Base-by-base conservation (phyloP, 2,113 vertebrate genomes). In the Willisornis vidua region DNA sequence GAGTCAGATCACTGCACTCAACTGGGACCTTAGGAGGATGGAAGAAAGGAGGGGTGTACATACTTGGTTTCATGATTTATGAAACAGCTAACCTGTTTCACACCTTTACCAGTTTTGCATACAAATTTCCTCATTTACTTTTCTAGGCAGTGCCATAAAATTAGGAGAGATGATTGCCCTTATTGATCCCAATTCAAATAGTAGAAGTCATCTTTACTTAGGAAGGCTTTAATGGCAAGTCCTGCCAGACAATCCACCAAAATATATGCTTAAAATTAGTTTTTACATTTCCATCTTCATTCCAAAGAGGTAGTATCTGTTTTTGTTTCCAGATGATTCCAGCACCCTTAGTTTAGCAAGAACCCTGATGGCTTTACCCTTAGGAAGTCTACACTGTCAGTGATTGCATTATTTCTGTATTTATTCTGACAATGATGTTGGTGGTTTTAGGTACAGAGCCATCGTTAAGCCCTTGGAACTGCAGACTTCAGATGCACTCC, bases 381-480 rank as follows among this genome's bases (percentile, higher is more conserved):
- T 71, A 22, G 19, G 46, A 57, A 35, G 46, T 59, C 33, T 83
- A n/a, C 35, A 43, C 14, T 37, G 55, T 14, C 16, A 25, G 65
- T 15, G 19, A 41, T 84, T 9, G 8, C 26, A n/a, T 17, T 35
- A 19, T 39, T 82, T 29, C 75, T 70, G 16, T 48, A 12, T 59
- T 66, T n/a, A 35, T 58, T 91, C 74, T 90, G 72, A 96, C 41
- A 26, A 1, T 39, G 45, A n/a, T 93, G 79, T 67, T 95, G 61
- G 67, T 96, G 54, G 55, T 92, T 93, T 55, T 73, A 98, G 98
- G 97, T 98, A 98, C 85, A 98, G 97, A 91, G 98, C 98, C 29
- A 97, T 98, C 3, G 98, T 98, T 52, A 98, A 98, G 73, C 98
- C 98, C 39, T 92, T 98, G 96, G 98, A 98, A 78, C 93, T 98